Evolutionary conservation across 2,888 invertebrate genomes (phyloP).

Genomic region (Apoda limacodes): DNA sequence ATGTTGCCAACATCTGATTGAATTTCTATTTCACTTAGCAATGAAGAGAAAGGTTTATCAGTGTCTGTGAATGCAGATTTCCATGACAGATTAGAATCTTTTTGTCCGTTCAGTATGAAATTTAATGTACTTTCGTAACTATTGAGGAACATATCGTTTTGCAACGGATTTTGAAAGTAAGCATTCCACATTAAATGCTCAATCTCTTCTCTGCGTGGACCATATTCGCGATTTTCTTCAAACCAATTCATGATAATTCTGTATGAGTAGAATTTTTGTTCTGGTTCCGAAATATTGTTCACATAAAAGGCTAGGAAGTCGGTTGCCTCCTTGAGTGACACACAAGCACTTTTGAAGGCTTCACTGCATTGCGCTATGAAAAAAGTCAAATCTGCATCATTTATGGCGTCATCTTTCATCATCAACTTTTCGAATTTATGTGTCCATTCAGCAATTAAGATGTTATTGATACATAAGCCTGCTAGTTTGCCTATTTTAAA

Average conservation of each 20-base stretch:
- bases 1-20: constrained; percentile 57
- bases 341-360: constrained; percentile 70
- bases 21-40: constrained; percentile 52
- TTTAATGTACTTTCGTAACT: constrained; percentile 44
- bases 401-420: constrained; percentile 33
- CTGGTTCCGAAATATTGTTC: constrained; percentile 47
- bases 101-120: constrained; percentile 47
- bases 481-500: constrained; percentile 68
- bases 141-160: constrained; percentile 36
- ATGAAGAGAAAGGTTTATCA: constrained; percentile 46
- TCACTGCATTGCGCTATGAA: constrained; percentile 73
- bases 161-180: constrained; percentile 41
- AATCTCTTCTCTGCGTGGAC: constrained; percentile 43
- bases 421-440: constrained; percentile 51
- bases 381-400: constrained; percentile 47
- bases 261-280: constrained; percentile 65
- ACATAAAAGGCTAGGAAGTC: constrained; percentile 72
- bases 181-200: constrained; percentile 62
- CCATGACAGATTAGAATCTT: constrained; percentile 35
- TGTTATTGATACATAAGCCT: constrained; percentile 56
- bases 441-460: constrained; percentile 68
- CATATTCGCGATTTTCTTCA: constrained; percentile 49
- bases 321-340: constrained; percentile 72
- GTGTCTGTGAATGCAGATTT: constrained; percentile 35
- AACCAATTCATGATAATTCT: constrained; percentile 62